A percentile compares a stretch with the other conserved stretches of the same genome.
These are phyloP conservation scores for Diabrotica virgifera DNA, from an alignment of 1,140 invertebrate genomes.

Conservation along the genomic window DNA sequence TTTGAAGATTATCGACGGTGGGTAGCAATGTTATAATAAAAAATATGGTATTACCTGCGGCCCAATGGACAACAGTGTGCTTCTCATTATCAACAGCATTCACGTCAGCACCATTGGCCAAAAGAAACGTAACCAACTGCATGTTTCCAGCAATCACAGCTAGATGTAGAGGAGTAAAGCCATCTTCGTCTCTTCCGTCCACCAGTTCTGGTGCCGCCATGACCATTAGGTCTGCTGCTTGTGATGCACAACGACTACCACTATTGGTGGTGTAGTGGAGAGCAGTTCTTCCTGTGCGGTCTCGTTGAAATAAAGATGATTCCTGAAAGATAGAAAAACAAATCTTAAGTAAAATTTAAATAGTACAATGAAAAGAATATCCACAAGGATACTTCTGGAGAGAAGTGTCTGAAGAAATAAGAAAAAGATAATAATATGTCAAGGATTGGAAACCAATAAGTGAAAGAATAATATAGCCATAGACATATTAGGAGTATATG, in stretches of 20 bases:
- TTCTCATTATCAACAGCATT: conserved; percentile 87
- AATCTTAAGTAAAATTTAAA: not conserved
- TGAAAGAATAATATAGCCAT: too few relatives aligned
- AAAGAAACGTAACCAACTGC: conserved; percentile 73
- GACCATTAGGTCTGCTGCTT: conserved; percentile 68
- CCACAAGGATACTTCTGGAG: too few relatives aligned
- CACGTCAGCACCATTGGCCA: conserved; percentile 81
- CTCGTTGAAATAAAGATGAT: conserved; percentile 60
- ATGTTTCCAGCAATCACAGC: conserved; percentile 89
- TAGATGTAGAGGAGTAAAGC: conserved; percentile 89
- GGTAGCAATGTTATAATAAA: too few relatives aligned
- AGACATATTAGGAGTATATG: too few relatives aligned
- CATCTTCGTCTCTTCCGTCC: conserved; percentile 83
- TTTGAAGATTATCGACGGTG: too few relatives aligned
- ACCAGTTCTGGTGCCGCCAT: conserved; percentile 75
- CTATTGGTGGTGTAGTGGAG: conserved; percentile 85
- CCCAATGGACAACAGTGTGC: conserved; percentile 98
- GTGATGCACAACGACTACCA: conserved; percentile 44
- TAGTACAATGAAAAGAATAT: not conserved
- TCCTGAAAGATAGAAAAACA: conserved; percentile 52
- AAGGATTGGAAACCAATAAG: too few relatives aligned
- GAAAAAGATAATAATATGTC: too few relatives aligned
- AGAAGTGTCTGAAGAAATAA: too few relatives aligned
- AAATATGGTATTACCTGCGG: conserved; percentile 76
- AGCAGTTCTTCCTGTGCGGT: conserved; percentile 80